These are phyloP conservation scores for Cettia cetti DNA, from an alignment of 2,113 vertebrate species.

Conservation along the genomic window DNA sequence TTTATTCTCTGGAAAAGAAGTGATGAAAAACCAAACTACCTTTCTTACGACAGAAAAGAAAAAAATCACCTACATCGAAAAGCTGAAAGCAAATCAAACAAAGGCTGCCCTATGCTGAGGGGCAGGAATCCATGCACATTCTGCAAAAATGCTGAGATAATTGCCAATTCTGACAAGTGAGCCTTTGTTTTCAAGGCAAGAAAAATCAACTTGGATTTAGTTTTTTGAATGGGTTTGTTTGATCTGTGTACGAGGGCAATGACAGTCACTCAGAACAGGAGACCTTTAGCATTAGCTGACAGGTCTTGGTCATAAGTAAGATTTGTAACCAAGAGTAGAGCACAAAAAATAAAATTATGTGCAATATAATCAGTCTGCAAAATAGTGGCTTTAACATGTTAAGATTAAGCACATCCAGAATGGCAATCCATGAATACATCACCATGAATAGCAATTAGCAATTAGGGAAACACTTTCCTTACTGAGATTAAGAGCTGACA, in stretches of 20 bases:
- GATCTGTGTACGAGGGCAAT: not conserved
- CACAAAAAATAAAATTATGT: not conserved
- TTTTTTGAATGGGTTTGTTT: not conserved
- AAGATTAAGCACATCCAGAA: not conserved
- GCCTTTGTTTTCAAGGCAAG: not conserved
- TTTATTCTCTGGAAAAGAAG: not conserved
- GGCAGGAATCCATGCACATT: not conserved
- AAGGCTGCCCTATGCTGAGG: not conserved
- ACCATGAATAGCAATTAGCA: not conserved
- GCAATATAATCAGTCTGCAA: not conserved
- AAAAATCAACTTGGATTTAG: not conserved
- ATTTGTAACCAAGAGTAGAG: not conserved
- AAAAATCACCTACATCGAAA: not conserved
- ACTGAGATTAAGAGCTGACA: not conserved
- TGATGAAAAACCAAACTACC: not conserved
- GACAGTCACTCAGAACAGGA: not conserved
- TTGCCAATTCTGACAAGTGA: not conserved
- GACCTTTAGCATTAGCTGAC: not conserved
- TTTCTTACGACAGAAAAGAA: not conserved
- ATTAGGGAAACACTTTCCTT: not conserved
- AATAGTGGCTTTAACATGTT: not conserved
- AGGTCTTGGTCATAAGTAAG: not conserved
- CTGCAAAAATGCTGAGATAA: not conserved
- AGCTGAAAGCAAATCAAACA: not conserved
- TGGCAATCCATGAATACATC: not conserved